phyloP scores from a whole-genome alignment of 2,888 invertebrate species.

The Dilophus febrilis region DNA sequence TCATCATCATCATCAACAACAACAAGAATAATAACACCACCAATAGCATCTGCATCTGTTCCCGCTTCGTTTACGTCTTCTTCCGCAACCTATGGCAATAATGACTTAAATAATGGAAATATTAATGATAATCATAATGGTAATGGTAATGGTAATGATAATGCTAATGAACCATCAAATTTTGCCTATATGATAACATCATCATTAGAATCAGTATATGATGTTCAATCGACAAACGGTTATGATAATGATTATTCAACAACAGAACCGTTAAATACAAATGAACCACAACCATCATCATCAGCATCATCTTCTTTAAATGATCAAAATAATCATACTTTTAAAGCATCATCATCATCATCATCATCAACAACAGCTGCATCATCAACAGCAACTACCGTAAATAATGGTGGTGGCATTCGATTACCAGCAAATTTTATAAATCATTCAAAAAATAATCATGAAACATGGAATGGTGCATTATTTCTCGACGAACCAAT shows the following conservation, averaged over 20 bases:
- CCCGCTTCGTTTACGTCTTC: too few species aligned
- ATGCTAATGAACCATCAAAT: too few species aligned
- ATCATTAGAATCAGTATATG: constrained; percentile 9
- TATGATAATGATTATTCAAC: neutral
- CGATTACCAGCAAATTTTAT: constrained; percentile 25
- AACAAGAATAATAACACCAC: constrained; percentile 1
- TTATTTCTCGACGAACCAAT: constrained; percentile 27
- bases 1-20: constrained; percentile 1
- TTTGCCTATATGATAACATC: constrained; percentile 12
- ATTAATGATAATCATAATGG: constrained; percentile 2
- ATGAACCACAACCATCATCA: too few species aligned
- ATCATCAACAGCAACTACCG: neutral
- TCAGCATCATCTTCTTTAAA: constrained; percentile 11
- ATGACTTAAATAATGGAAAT: neutral
- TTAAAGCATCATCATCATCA: too few species aligned
- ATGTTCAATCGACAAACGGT: neutral
- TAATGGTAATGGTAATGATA: constrained; percentile 12
- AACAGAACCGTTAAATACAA: neutral
- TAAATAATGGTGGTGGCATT: constrained; percentile 8
- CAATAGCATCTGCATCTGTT: too few species aligned
- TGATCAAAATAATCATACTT: constrained; percentile 10
- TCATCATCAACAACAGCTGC: constrained; percentile 1
- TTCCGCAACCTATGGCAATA: too few species aligned
- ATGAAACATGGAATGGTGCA: constrained; percentile 29
- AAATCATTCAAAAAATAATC: constrained; percentile 23